Base-by-base conservation (phyloP, 2,113 vertebrate species). In the Larimichthys polyactis region DNA sequence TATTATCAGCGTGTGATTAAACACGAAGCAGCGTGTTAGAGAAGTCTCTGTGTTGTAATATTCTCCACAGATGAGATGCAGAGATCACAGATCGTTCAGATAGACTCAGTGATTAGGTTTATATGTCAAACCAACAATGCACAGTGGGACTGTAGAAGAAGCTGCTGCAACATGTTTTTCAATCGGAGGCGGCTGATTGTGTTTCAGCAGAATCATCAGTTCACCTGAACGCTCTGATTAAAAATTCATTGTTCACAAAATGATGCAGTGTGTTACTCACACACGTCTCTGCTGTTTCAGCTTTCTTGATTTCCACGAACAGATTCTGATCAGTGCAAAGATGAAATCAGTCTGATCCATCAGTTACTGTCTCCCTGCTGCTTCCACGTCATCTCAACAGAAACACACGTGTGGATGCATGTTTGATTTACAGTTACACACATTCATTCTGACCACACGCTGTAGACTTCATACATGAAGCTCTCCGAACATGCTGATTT, bases 41-140 rank as follows among this genome's bases (percentile, higher is more conserved):
- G 29, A 77, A 49, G 27, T 27, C 57, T 76, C 59, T 57, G 20
- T 22, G 2, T 20, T 62, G 32, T 78, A 59, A 83, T 74, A 67
- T 51, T 84, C 70, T 71, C 70, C 60, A 17, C 70, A 71, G 77
- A 83, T 63, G 76, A 83, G 72, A 58, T 27, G 27, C 27, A 57
- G 17, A 81, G 75, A 84, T 72, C 27, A 27, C 27, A 27, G 1
- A 46, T 0, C 36, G 36, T 44, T 71, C 54, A 62, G 68, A 77
- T 59, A 60, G 81, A 78, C 82, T 71, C 24, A 0, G 75, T 85
- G 76, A 85, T 85, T 72, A 79, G 79, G 75, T 72, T 75, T 29
- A 54, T 79, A 64, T 64, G 82, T 88, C 79, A 84, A 27, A 66
- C 74, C 51, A 48, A 14, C 46, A 19, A 20, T 19, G 55, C 79